phyloP scores from a whole-genome alignment of 2,888 invertebrate genomes.

The Allolobophora icterica region DNA sequence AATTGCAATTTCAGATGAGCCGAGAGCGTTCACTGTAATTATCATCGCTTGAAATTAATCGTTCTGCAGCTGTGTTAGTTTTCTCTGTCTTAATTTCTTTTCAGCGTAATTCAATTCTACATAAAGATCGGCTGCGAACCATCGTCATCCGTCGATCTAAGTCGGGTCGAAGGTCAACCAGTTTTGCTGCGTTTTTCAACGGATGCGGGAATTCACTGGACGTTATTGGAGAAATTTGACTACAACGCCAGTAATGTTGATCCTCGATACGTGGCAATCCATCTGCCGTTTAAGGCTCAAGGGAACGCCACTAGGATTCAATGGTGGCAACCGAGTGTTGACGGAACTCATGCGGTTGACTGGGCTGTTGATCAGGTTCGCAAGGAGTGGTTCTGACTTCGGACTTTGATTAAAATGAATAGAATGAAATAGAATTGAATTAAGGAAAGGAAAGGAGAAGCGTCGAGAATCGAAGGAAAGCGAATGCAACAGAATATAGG shows the following conservation, averaged over 20 bases:
- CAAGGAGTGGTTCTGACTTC: no score
- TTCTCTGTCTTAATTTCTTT: background rate
- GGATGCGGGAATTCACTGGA: constrained; percentile 65
- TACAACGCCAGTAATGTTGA: constrained; percentile 54
- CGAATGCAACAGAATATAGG: no score
- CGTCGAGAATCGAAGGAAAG: no score
- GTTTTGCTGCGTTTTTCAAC: constrained; percentile 64
- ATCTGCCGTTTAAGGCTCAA: constrained; percentile 57
- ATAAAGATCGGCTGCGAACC: constrained; percentile 59
- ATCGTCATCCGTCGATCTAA: constrained; percentile 48
- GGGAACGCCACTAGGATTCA: constrained; percentile 59
- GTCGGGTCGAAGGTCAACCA: constrained; percentile 52
- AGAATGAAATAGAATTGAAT: no score
- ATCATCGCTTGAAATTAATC: no score
- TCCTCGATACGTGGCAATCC: constrained; percentile 59
- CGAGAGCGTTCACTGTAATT: no score
- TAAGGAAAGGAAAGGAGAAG: no score
- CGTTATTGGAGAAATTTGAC: constrained; percentile 62
- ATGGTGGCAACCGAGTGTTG: constrained; percentile 63
- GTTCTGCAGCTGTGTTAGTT: no score
- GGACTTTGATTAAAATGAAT: no score
- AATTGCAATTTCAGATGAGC: no score
- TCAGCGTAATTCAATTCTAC: constrained; percentile 65
- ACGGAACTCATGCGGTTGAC: constrained; percentile 58
- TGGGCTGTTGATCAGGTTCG: constrained; percentile 67